Evolutionary conservation across 2,888 invertebrate genomes (phyloP).

Genomic region (Harpalus rubripes): DNA sequence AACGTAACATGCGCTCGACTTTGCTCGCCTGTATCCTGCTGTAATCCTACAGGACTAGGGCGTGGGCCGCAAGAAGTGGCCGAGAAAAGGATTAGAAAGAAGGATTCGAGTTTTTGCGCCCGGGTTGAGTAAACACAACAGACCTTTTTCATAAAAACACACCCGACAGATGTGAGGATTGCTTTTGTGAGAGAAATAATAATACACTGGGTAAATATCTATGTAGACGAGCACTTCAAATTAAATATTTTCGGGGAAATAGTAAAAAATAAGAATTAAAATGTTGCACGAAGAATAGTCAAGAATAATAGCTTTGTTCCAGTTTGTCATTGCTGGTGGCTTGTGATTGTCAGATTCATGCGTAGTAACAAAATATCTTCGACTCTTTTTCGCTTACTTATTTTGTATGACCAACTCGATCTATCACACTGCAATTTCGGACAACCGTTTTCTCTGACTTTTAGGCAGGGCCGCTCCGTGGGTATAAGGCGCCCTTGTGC

Average conservation of each 20-base stretch:
- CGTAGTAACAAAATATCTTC: too few species aligned
- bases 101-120: constrained; percentile 39
- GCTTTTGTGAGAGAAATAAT: not conserved
- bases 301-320: too few species aligned
- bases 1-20: not conserved
- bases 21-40: not conserved
- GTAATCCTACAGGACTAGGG: not conserved
- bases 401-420: too few species aligned
- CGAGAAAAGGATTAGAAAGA: constrained; percentile 42
- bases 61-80: not conserved
- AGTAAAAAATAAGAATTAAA: too few species aligned
- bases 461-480: too few species aligned
- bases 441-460: too few species aligned
- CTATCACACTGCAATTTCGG: too few species aligned
- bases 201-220: not conserved
- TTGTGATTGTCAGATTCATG: too few species aligned
- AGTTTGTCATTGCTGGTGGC: too few species aligned
- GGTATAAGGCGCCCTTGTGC: too few species aligned
- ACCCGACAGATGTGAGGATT: not conserved
- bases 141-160: constrained; percentile 56
- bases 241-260: not conserved
- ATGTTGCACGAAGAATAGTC: too few species aligned
- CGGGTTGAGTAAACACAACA: constrained; percentile 48
- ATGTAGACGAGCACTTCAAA: not conserved
- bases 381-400: too few species aligned